phyloP scores from a whole-genome alignment of 1,140 invertebrate genomes.

The Sinella curviseta region DNA sequence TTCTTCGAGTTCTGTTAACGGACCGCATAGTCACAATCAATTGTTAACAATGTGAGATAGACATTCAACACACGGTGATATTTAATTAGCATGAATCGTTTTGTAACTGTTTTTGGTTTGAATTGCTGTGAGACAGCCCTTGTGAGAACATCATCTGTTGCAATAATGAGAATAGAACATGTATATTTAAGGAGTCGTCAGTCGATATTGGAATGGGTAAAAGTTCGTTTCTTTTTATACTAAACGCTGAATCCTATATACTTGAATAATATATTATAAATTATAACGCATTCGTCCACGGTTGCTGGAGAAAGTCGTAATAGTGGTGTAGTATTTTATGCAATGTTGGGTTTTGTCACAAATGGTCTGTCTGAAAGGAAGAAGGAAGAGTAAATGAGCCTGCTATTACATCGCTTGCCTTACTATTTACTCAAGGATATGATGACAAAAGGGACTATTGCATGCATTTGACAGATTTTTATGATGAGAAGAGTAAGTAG shows the following conservation, averaged over 20 bases:
- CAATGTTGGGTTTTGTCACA: not conserved
- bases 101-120: too few species aligned
- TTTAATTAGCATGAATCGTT: too few species aligned
- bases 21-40: too few species aligned
- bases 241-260: not conserved
- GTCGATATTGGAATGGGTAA: not conserved
- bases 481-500: not conserved
- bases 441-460: not conserved
- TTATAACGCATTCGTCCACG: too few species aligned
- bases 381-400: not conserved
- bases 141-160: too few species aligned
- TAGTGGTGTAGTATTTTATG: constrained; percentile 3
- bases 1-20: too few species aligned
- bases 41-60: too few species aligned
- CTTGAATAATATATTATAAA: not conserved
- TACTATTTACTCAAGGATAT: constrained; percentile 11
- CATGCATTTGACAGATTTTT: constrained; percentile 11
- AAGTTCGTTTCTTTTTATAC: not conserved
- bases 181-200: too few species aligned
- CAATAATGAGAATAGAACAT: too few species aligned
- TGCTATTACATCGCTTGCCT: not conserved
- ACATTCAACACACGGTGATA: too few species aligned
- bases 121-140: too few species aligned
- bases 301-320: not conserved
- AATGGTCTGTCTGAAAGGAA: not conserved